Evolutionary conservation across 2,113 vertebrate genomes (phyloP).

Genomic region (Megalops atlanticus): DNA sequence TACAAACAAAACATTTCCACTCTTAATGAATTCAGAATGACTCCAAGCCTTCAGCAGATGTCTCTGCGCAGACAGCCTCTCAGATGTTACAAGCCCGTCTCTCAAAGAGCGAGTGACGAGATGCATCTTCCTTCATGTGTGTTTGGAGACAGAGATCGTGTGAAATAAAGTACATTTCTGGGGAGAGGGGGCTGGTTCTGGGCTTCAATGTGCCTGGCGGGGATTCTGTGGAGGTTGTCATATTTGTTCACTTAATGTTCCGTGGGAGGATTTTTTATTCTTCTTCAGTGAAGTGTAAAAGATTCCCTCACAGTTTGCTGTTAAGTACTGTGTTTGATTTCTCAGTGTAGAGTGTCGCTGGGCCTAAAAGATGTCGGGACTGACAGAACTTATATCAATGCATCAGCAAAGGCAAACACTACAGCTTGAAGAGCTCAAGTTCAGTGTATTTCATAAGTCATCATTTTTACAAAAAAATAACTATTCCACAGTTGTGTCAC

Average conservation of each 20-base stretch:
- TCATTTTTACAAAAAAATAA: no score
- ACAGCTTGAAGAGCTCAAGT: neutral
- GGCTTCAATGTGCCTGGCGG: neutral
- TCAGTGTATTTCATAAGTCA: neutral
- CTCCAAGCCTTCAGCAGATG: neutral
- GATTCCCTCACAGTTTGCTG: neutral
- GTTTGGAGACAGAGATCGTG: constrained; percentile 10
- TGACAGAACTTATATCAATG: neutral
- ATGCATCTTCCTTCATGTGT: constrained; percentile 7
- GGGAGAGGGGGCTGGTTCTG: neutral
- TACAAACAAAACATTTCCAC: no score
- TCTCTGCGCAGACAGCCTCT: neutral
- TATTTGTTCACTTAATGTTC: constrained; percentile 27
- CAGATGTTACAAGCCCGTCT: neutral
- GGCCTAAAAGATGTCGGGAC: neutral
- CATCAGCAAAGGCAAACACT: neutral
- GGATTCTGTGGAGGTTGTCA: constrained; percentile 1
- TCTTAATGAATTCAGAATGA: no score
- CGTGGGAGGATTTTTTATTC: neutral
- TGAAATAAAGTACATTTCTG: constrained; percentile 3
- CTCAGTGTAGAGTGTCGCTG: neutral
- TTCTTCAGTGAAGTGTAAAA: neutral
- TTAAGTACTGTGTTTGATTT: neutral
- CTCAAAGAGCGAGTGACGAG: constrained; percentile 7
- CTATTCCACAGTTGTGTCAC: no score